These are phyloP conservation scores for Penaeus japonicus DNA, from an alignment of 1,140 invertebrate species.

Conservation along the genomic window DNA sequence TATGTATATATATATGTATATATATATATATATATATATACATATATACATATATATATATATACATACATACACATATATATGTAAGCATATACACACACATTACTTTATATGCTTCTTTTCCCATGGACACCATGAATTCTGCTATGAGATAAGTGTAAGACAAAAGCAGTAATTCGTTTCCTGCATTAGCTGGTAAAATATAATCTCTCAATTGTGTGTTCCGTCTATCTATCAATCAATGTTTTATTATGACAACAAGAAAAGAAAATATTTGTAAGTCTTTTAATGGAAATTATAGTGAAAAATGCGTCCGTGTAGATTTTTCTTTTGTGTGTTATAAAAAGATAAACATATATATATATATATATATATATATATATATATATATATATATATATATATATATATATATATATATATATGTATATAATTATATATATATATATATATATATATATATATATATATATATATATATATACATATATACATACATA, in stretches of 20 bases:
- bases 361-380: neutral
- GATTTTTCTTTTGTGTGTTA: neutral
- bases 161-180: neutral
- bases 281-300: neutral
- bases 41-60: neutral
- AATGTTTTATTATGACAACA: no score
- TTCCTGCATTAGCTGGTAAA: no score
- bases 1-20: neutral
- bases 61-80: neutral
- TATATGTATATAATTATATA: neutral
- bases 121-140: no score
- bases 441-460: neutral
- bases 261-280: neutral
- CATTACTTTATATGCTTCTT: neutral
- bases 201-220: no score
- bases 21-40: neutral
- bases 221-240: no score
- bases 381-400: neutral
- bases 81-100: neutral
- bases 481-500: neutral
- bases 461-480: neutral
- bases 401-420: neutral
- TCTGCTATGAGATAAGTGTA: neutral
- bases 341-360: neutral
- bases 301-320: neutral